Conservation (phyloP, 1,140 invertebrate species). For the Neodiprion virginianus region DNA sequence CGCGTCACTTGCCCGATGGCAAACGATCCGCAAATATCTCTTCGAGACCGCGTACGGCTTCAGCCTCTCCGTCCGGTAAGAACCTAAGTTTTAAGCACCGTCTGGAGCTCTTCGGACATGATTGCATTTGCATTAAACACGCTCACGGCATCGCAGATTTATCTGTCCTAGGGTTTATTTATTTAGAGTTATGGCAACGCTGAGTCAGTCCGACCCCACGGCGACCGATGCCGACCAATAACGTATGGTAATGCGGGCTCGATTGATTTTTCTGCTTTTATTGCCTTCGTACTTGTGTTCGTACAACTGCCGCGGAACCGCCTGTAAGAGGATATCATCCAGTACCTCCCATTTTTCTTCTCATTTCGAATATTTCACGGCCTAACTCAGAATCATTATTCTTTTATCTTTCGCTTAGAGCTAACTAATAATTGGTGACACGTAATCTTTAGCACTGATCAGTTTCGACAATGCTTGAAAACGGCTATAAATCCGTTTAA, state of each 20-base stretch:
- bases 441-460: no score
- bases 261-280: constrained; percentile 2
- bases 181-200: constrained; percentile 25
- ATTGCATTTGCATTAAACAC: constrained; percentile 21
- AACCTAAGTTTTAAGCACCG: constrained; percentile 7
- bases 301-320: neutral
- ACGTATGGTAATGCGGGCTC: constrained; percentile 27
- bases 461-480: no score
- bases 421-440: no score
- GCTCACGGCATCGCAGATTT: constrained; percentile 19
- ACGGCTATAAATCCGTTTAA: no score
- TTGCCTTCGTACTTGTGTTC: neutral
- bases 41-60: neutral
- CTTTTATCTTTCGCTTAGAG: no score
- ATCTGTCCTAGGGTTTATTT: constrained; percentile 24
- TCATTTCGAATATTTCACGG: neutral
- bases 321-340: neutral
- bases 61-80: neutral
- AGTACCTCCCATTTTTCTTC: neutral
- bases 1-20: constrained; percentile 53
- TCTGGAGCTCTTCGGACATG: neutral
- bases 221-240: constrained; percentile 18
- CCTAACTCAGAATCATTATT: no score
- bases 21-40: constrained; percentile 16
- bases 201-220: constrained; percentile 10